Evolutionary conservation across 2,797 vertebrate genomes (phyloP).

Genomic region (Smutsia temminckii): DNA sequence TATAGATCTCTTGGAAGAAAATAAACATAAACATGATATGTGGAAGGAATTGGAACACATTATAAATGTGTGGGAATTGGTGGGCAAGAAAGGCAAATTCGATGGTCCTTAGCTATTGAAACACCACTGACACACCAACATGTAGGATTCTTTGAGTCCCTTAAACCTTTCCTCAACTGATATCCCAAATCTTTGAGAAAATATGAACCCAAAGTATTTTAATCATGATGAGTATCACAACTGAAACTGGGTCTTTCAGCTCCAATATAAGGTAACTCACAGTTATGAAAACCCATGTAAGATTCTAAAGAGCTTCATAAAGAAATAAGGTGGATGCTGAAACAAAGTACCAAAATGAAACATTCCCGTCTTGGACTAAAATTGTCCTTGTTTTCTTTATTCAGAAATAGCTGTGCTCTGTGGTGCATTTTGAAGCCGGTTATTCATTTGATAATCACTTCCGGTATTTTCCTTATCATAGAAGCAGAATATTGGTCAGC

Average conservation of each 20-base stretch:
- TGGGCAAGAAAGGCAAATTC: background rate
- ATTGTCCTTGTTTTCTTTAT: background rate
- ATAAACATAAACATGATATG: background rate
- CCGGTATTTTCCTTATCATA: background rate
- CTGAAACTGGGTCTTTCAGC: background rate
- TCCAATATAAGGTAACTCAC: background rate
- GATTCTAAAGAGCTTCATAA: background rate
- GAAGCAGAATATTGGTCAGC: background rate
- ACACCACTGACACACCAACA: background rate
- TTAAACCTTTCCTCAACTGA: background rate
- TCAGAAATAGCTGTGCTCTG: background rate
- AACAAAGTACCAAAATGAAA: background rate
- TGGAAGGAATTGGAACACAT: background rate
- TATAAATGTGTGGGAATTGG: too few relatives aligned
- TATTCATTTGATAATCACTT: background rate
- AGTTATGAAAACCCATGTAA: background rate
- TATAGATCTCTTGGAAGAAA: background rate
- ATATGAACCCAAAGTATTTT: background rate
- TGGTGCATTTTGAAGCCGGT: background rate
- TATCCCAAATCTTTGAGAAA: background rate
- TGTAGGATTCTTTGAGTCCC: background rate
- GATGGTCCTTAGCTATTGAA: background rate
- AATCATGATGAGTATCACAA: background rate
- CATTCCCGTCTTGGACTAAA: background rate
- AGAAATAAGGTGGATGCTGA: background rate